Base-by-base conservation (phyloP, 1,140 invertebrate species). In the Adelges cooleyi region DNA sequence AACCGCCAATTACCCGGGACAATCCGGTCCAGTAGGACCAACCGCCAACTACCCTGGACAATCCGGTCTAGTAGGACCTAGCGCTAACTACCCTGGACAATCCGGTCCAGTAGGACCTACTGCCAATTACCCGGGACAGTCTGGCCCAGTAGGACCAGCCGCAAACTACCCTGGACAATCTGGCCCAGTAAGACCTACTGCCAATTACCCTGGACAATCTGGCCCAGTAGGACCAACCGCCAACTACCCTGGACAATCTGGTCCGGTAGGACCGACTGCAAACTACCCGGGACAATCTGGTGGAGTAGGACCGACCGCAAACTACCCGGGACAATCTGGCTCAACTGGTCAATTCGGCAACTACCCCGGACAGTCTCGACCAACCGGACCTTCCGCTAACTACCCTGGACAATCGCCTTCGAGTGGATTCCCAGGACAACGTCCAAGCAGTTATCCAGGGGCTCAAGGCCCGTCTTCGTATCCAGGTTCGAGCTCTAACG, bases 351-450 rank as follows among this genome's bases (percentile, higher is more conserved):
- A 70, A 22, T 53, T 51, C 11, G 52, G 48, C 8, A 67, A 54
- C 27, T 72, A 69, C 68, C 68, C 71, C 46, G 72, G 72, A 53
- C 71, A 70, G 48, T 74, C 75, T 46, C 75, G 78, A 49, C 71
- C 71, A 17, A 56, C 70, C 59, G 74, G 66, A 40, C 72, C 70
- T 18, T 56, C 48, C 15, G 49, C 33, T n/a, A 66, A 53, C 36
- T 71, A 68, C 69, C 71, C 71, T 46, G 59, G 68, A n/a, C n/a
- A n/a, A n/a, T n/a, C n/a, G n/a, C n/a, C n/a, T n/a, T n/a, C n/a
- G n/a, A n/a, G n/a, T n/a, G 69, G 66, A 44, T 69, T 50, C 68
- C 62, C 40, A 68, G 72, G 74, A 25, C 70, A 73, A 22, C 69
- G 71, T 69, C 27, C 69, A 67, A 40, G 40, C 49, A 52, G 68